These are phyloP conservation scores for Dipodomys stephensi DNA, from an alignment of 2,113 vertebrate genomes.

Conservation along the genomic window DNA sequence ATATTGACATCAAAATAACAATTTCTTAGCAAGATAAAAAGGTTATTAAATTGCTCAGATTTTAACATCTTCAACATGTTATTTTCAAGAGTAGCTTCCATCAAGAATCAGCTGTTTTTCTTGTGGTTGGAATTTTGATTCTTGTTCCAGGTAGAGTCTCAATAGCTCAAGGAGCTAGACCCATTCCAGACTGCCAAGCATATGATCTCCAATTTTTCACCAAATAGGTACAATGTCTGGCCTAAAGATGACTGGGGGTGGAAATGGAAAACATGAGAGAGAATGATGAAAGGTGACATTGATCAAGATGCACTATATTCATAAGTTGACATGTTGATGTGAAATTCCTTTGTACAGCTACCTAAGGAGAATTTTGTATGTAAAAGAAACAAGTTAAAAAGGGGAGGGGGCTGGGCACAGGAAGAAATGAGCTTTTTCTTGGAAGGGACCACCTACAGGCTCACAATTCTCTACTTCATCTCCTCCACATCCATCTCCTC, in stretches of 20 bases:
- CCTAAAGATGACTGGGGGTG: not conserved
- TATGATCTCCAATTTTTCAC: constrained; percentile 65
- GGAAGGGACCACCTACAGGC: not conserved
- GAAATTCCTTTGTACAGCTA: too few species aligned
- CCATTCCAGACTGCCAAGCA: constrained; percentile 86
- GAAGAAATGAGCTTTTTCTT: not conserved
- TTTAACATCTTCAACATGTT: constrained; percentile 88
- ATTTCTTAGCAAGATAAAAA: constrained; percentile 91
- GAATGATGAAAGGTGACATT: too few species aligned
- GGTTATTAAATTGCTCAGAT: constrained; percentile 92
- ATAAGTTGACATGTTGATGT: too few species aligned
- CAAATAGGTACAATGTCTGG: not conserved
- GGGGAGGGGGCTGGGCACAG: not conserved
- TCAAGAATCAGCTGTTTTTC: constrained; percentile 88
- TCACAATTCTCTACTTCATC: not conserved
- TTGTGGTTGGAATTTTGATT: constrained; percentile 87
- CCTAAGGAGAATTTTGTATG: too few species aligned
- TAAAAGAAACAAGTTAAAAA: too few species aligned
- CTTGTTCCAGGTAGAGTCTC: constrained; percentile 88
- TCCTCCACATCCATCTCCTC: too few species aligned
- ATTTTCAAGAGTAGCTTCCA: constrained; percentile 87
- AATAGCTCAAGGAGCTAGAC: constrained; percentile 91
- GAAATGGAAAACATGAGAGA: too few species aligned
- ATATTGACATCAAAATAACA: constrained; percentile 93
- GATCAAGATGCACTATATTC: too few species aligned